phyloP scores from a whole-genome alignment of 1,140 invertebrate genomes.

The Octopus sinensis region DNA sequence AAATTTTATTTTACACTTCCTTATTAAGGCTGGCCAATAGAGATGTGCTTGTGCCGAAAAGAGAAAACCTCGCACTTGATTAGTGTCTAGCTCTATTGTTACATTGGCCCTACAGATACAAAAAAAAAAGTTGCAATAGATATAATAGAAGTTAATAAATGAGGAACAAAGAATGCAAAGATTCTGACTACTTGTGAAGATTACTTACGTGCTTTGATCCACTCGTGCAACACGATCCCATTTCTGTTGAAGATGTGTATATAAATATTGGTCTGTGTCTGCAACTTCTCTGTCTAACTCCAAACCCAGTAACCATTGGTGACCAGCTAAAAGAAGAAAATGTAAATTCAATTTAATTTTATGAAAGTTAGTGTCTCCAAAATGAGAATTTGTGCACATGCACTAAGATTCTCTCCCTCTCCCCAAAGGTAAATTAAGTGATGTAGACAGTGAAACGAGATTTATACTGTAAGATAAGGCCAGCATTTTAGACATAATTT shows the following conservation, averaged over 20 bases:
- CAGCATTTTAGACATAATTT: too few species aligned
- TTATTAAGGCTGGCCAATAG: constrained; percentile 69
- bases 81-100: constrained; percentile 74
- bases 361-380: too few species aligned
- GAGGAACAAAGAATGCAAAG: not conserved
- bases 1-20: constrained; percentile 65
- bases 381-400: too few species aligned
- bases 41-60: constrained; percentile 71
- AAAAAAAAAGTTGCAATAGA: not conserved
- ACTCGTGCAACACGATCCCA: constrained; percentile 50
- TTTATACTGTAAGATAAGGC: too few species aligned
- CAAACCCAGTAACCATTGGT: constrained; percentile 72
- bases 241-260: constrained; percentile 53
- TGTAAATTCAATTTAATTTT: not conserved
- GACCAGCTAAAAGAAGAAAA: constrained; percentile 58
- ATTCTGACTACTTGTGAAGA: not conserved
- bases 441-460: too few species aligned
- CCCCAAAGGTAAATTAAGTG: too few species aligned
- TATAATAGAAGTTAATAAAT: not conserved
- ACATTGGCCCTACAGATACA: constrained; percentile 64
- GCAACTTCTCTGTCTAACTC: constrained; percentile 61
- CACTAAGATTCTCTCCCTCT: too few species aligned
- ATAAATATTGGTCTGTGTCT: constrained; percentile 60
- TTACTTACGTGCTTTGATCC: constrained; percentile 49
- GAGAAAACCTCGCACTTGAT: constrained; percentile 70